Conservation (phyloP, 2,113 vertebrate genomes). For the Mus pahari region DNA sequence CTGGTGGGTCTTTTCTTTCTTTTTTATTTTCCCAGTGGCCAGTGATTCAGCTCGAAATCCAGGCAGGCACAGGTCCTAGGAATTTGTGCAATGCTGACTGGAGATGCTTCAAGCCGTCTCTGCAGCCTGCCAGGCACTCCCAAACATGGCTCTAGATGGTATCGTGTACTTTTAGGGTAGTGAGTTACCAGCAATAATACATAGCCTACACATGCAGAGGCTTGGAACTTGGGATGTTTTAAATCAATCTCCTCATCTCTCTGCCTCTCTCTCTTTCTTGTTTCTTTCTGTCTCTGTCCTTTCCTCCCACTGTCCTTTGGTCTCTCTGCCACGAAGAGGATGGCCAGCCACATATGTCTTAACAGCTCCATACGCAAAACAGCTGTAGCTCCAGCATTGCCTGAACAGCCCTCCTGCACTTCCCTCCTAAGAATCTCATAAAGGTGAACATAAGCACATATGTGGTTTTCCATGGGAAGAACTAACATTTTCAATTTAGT, state of each 20-base stretch:
- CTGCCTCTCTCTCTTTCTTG: neutral
- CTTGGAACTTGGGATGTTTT: neutral
- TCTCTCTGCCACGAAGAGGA: neutral
- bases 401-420: no score
- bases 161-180: slow-evolving; percentile 33
- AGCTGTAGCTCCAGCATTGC: neutral
- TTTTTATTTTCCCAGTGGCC: slow-evolving; percentile 76
- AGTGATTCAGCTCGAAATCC: slow-evolving; percentile 75
- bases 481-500: neutral
- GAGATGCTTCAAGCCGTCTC: neutral
- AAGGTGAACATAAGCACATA: neutral
- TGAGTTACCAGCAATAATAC: neutral
- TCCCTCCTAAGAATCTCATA: neutral
- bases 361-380: neutral
- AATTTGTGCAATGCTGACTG: slow-evolving; percentile 71
- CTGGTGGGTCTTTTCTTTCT: slow-evolving; percentile 50
- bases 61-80: slow-evolving; percentile 78
- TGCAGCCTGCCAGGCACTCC: slow-evolving; percentile 47
- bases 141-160: slow-evolving; percentile 50
- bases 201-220: neutral
- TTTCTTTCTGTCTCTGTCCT: neutral
- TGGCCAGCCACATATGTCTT: neutral
- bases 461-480: neutral
- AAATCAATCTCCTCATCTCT: neutral
- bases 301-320: neutral